These are phyloP conservation scores for Labia minor DNA, from an alignment of 2,888 invertebrate species.

Conservation along the genomic window DNA sequence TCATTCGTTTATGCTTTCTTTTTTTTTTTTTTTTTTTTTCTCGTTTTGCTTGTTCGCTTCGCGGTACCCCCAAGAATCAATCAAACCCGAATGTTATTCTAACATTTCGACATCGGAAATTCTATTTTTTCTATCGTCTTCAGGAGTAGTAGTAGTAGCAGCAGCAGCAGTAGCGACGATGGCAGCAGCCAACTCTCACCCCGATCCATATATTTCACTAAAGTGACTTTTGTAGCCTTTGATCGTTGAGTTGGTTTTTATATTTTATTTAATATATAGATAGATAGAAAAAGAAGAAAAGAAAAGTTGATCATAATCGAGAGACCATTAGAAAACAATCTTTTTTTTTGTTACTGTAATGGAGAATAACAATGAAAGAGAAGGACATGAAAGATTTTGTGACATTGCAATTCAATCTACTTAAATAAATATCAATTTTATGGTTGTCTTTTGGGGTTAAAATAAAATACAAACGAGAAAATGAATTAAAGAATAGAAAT, in stretches of 20 bases:
- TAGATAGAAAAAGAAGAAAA: no score
- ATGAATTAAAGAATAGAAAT: no score
- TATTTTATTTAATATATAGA: no score
- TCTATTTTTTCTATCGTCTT: slow-evolving; percentile 2
- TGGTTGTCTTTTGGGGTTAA: no score
- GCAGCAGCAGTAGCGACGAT: neutral
- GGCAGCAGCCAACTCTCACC: neutral
- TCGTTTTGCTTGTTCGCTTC: neutral
- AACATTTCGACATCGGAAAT: slow-evolving; percentile 13
- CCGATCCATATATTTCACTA: neutral
- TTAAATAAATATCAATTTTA: no score
- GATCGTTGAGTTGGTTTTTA: neutral
- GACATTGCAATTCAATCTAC: no score
- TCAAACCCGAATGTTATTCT: slow-evolving; percentile 13
- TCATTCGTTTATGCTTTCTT: no score
- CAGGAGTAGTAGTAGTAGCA: neutral
- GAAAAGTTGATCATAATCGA: slow-evolving; percentile 1
- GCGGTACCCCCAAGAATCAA: slow-evolving; percentile 13
- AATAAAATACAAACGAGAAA: no score
- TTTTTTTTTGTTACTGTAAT: no score
- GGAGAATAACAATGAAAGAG: no score
- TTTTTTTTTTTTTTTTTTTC: neutral
- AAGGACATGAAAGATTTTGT: no score
- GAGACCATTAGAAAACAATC: slow-evolving; percentile 4
- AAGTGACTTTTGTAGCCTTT: neutral